Base-by-base conservation (phyloP, 2,113 vertebrate genomes). In the Phalacrocorax carbo region DNA sequence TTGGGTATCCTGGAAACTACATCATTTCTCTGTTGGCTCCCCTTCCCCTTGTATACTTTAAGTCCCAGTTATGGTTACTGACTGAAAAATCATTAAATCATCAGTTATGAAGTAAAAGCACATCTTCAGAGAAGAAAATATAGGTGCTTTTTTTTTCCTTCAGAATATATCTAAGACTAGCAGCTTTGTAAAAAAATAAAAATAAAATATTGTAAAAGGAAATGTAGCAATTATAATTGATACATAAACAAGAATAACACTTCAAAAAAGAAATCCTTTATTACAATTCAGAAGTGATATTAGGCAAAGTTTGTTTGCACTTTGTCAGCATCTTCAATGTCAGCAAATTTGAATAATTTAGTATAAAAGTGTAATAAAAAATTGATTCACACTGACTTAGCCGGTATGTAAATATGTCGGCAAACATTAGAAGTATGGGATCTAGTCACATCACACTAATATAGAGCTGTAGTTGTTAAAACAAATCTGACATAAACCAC, bases 31-130 rank as follows among this genome's bases (percentile, higher is more conserved):
- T 49, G 20, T 52, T 84, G 46, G 12, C 22, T 57, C 34, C 16
- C 78, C 66, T 93, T 75, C 72, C 30, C 60, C 44, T 80, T n/a
- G 61, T 9, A 36, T 52, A 66, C 82, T 96, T 94, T 68, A 88
- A 86, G 44, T 76, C 71, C 26, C 52, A 81, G 36, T 94, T 82
- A 77, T 8, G 15, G 11, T 86, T 96, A 57, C 54, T 93, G 18
- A 48, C 14, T 54, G 64, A 77, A 77, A 40, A 44, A 15, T 8
- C 8, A n/a, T 30, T n/a, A 42, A 42, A 42, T 42, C 42, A 42
- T 42, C 9, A 48, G 13, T n/a, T 64, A n/a, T 10, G 27, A 42
- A 75, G 10, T 9, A 73, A 82, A 77, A 13, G 15, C 9, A 51
- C 7, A 36, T 19, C 9, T 77, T 88, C 44, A 64, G 40, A 77